Percentiles rank a stretch among this genome's conserved stretches.
Conservation (phyloP, 2,888 invertebrate species). For the Diaphora mendica region DNA sequence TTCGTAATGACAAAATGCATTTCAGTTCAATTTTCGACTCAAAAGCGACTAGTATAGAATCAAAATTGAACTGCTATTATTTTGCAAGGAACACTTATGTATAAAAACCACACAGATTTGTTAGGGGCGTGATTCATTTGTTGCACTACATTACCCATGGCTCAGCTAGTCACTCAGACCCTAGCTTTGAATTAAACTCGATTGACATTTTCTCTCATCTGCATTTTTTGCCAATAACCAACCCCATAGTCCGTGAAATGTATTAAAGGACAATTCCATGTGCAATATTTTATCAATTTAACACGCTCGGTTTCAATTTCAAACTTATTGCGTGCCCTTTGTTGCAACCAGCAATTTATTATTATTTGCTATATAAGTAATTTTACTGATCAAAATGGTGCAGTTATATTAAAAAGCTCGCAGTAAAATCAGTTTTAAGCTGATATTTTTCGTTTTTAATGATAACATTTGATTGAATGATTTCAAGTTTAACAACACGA, state of each 20-base stretch:
- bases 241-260: constrained; percentile 78
- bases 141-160: constrained; percentile 73
- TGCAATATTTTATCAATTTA: constrained; percentile 83
- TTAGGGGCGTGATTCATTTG: constrained; percentile 64
- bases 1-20: constrained; percentile 19
- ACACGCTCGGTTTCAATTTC: constrained; percentile 77
- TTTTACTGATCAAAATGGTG: constrained; percentile 72
- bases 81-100: constrained; percentile 27
- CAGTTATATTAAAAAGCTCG: constrained; percentile 60
- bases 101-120: constrained; percentile 58
- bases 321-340: constrained; percentile 71
- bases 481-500: no score
- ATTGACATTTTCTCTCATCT: constrained; percentile 80
- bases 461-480: not conserved
- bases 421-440: constrained; percentile 51
- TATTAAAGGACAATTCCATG: constrained; percentile 74
- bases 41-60: constrained; percentile 27
- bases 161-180: constrained; percentile 60
- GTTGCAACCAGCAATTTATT: constrained; percentile 72
- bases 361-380: constrained; percentile 57
- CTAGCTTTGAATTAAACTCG: constrained; percentile 68
- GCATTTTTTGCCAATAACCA: constrained; percentile 78
- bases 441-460: constrained; percentile 46
- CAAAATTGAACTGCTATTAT: constrained; percentile 25
- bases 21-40: constrained; percentile 46